A percentile compares a stretch with the other conserved stretches of the same genome.
These are phyloP conservation scores for Phyllotis vaccarum DNA, from an alignment of 2,797 vertebrate genomes.

Conservation along the genomic window DNA sequence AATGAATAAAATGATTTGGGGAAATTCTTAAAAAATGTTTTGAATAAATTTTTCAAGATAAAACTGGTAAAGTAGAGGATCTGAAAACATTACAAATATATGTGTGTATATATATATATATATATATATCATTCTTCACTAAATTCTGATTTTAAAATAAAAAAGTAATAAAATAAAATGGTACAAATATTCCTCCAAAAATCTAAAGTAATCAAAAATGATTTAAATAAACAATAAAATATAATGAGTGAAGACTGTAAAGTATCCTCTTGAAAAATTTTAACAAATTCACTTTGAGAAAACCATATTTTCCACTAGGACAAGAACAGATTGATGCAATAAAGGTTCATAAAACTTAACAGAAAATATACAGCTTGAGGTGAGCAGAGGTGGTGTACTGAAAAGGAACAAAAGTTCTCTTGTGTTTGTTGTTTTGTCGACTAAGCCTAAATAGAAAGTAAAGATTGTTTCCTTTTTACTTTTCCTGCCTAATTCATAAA, in stretches of 20 bases:
- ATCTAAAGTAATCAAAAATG: not conserved
- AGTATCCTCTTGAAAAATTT: not conserved
- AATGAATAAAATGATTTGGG: constrained; percentile 59
- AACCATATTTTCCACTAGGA: not conserved
- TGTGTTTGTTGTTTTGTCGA: not conserved
- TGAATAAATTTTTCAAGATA: constrained; percentile 42
- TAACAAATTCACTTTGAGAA: not conserved
- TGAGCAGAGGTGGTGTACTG: not conserved
- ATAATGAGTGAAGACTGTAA: not conserved
- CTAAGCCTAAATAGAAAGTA: not conserved
- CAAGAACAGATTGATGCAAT: not conserved
- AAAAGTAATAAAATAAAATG: not conserved
- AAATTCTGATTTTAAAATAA: constrained; percentile 15
- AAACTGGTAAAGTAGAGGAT: not conserved
- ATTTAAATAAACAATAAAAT: constrained; percentile 10
- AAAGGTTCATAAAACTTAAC: not conserved
- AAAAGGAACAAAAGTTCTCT: not conserved
- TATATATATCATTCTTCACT: too few relatives aligned
- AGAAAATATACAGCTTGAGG: not conserved
- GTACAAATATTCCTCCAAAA: constrained; percentile 9
- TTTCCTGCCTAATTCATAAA: not conserved
- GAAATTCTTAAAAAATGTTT: constrained; percentile 53
- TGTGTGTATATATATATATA: too few relatives aligned
- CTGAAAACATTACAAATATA: not conserved
- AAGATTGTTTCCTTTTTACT: not conserved